Percentiles rank a stretch among this genome's conserved stretches.
Conservation (phyloP, 2,888 invertebrate genomes). For the Hirtodrosophila cameraria region DNA sequence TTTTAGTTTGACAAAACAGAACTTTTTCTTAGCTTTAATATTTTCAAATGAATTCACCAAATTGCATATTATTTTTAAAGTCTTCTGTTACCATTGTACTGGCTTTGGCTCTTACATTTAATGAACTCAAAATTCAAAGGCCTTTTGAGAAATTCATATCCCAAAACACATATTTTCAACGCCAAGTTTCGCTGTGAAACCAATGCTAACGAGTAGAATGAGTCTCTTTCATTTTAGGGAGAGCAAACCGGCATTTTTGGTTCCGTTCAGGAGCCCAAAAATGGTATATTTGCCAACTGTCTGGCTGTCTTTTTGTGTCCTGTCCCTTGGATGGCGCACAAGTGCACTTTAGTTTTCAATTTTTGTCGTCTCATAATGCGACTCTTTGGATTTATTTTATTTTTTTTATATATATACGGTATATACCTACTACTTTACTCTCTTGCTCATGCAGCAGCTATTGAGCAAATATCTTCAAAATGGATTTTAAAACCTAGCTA, state of each 20-base stretch:
- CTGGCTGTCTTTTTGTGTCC: constrained; percentile 24
- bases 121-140: constrained; percentile 51
- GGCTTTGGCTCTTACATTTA: constrained; percentile 30
- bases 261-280: constrained; percentile 6
- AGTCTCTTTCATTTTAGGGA: too few relatives aligned
- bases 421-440: too few relatives aligned
- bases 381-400: constrained; percentile 48
- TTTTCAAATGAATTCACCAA: too few relatives aligned
- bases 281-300: constrained; percentile 23
- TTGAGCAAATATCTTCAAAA: constrained; percentile 61
- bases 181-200: constrained; percentile 25
- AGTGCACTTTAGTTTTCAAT: constrained; percentile 72
- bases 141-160: constrained; percentile 46
- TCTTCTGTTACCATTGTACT: constrained; percentile 21
- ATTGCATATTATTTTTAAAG: too few relatives aligned
- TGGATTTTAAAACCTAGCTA: constrained; percentile 59
- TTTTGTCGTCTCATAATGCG: constrained; percentile 71
- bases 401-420: constrained; percentile 15
- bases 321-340: constrained; percentile 48
- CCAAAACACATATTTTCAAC: constrained; percentile 44
- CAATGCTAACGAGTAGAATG: constrained; percentile 25
- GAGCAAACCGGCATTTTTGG: constrained; percentile 10
- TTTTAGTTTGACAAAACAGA: too few relatives aligned
- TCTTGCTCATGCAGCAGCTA: constrained; percentile 27
- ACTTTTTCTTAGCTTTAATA: too few relatives aligned